A percentile compares a stretch with the other conserved stretches of the same genome.
phyloP scores from a whole-genome alignment of 2,888 invertebrate genomes.

The Andricus quercusramuli region DNA sequence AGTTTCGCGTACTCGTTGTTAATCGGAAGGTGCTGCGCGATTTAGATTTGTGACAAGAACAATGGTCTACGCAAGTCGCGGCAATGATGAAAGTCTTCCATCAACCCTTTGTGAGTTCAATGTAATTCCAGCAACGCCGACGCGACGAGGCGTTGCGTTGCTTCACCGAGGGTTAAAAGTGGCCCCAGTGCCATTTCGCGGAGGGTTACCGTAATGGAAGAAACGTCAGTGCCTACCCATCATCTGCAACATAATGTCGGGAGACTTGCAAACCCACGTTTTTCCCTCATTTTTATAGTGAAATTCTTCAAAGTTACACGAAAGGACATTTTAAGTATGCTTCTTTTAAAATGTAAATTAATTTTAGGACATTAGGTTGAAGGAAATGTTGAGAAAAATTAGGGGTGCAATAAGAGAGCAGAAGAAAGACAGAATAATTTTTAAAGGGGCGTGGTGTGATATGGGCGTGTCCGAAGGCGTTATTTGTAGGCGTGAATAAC shows the following conservation, averaged over 20 bases:
- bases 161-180: constrained; percentile 55
- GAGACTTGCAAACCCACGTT: too few species aligned
- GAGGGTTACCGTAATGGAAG: constrained; percentile 63
- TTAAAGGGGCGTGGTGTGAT: too few species aligned
- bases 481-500: too few species aligned
- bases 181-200: constrained; percentile 52
- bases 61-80: constrained; percentile 18
- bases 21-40: constrained; percentile 25
- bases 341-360: too few species aligned
- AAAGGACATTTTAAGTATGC: too few species aligned
- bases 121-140: constrained; percentile 63
- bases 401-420: too few species aligned
- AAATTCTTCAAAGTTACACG: too few species aligned
- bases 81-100: constrained; percentile 64
- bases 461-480: too few species aligned
- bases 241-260: neutral
- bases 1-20: constrained; percentile 1
- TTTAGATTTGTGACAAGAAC: constrained; percentile 38
- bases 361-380: too few species aligned
- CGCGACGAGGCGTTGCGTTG: constrained; percentile 45
- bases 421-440: neutral
- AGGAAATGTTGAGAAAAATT: too few species aligned
- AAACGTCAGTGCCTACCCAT: constrained; percentile 53
- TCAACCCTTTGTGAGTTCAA: constrained; percentile 64
- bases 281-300: too few species aligned